Evolutionary conservation across 1,140 invertebrate species (phyloP).

Genomic region (Galendromus occidentalis): DNA sequence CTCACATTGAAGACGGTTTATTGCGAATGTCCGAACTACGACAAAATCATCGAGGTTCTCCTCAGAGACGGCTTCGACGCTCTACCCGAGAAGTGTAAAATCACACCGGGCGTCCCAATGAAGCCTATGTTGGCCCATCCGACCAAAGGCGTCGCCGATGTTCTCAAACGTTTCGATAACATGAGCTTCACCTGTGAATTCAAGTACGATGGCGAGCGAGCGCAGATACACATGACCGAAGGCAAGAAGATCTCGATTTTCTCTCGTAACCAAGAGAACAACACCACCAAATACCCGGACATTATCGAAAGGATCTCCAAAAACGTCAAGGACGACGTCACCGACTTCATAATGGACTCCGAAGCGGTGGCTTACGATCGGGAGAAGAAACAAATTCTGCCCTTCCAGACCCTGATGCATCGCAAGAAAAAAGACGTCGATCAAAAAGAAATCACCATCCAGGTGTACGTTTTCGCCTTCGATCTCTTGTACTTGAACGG

Average conservation of each 20-base stretch:
- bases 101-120: slow-evolving; percentile 79
- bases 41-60: slow-evolving; percentile 57
- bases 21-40: slow-evolving; percentile 92
- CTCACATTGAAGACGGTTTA: slow-evolving; percentile 77
- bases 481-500: slow-evolving; percentile 91
- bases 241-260: slow-evolving; percentile 53
- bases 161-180: slow-evolving; percentile 71
- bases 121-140: slow-evolving; percentile 98
- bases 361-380: slow-evolving; percentile 94
- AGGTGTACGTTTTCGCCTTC: slow-evolving; percentile 94
- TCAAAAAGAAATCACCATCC: slow-evolving; percentile 76
- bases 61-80: slow-evolving; percentile 55
- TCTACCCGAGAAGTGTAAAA: slow-evolving; percentile 58
- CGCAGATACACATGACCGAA: slow-evolving; percentile 62
- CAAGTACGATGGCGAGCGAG: slow-evolving; percentile 98
- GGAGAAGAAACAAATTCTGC: slow-evolving; percentile 70
- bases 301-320: slow-evolving; percentile 50
- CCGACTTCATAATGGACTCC: slow-evolving; percentile 77
- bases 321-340: slow-evolving; percentile 36
- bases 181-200: slow-evolving; percentile 92
- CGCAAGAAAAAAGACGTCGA: slow-evolving; percentile 85
- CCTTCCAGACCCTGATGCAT: slow-evolving; percentile 90
- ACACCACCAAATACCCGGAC: slow-evolving; percentile 95
- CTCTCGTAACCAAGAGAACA: slow-evolving; percentile 94
- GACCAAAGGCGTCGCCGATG: slow-evolving; percentile 67